phyloP scores from a whole-genome alignment of 2,888 invertebrate species.

The Mesopsocus fuscifrons region DNA sequence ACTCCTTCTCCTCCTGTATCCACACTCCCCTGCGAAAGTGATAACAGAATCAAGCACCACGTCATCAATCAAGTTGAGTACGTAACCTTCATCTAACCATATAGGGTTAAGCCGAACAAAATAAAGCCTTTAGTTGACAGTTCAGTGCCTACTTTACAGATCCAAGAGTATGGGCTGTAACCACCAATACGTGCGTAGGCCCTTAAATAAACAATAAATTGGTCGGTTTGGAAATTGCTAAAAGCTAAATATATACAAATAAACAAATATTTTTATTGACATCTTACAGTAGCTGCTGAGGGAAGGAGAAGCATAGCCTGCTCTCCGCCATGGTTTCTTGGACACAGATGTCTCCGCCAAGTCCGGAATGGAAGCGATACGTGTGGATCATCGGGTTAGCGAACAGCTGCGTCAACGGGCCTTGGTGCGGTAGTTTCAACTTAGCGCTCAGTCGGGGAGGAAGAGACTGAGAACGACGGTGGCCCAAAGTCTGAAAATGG shows the following conservation, averaged over 20 bases:
- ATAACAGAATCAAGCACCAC: too few relatives aligned
- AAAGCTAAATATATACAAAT: too few relatives aligned
- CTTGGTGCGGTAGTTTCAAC: slow-evolving; percentile 62
- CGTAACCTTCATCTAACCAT: too few relatives aligned
- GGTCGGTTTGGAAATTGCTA: too few relatives aligned
- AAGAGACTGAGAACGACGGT: slow-evolving; percentile 65
- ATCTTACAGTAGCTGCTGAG: slow-evolving; percentile 76
- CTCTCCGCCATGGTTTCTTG: slow-evolving; percentile 88
- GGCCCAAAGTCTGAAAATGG: slow-evolving; percentile 29
- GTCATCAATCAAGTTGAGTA: too few relatives aligned
- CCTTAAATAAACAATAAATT: too few relatives aligned
- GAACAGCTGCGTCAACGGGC: slow-evolving; percentile 50
- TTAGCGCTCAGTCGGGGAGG: slow-evolving; percentile 67
- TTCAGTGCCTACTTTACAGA: neutral
- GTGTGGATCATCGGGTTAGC: slow-evolving; percentile 47
- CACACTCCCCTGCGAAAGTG: slow-evolving; percentile 60
- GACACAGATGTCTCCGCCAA: slow-evolving; percentile 81
- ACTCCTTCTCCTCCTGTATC: slow-evolving; percentile 78
- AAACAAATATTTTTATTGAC: too few relatives aligned
- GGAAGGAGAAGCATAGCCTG: slow-evolving; percentile 64
- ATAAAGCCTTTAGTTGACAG: slow-evolving; percentile 4
- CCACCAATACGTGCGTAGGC: too few relatives aligned
- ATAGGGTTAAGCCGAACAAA: too few relatives aligned
- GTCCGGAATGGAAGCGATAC: slow-evolving; percentile 75
- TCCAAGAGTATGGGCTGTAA: neutral